Evolutionary conservation across 2,797 vertebrate genomes (phyloP), one percentile per base, ranked within the genome.

Genomic region (Girardinus metallicus): DNA sequence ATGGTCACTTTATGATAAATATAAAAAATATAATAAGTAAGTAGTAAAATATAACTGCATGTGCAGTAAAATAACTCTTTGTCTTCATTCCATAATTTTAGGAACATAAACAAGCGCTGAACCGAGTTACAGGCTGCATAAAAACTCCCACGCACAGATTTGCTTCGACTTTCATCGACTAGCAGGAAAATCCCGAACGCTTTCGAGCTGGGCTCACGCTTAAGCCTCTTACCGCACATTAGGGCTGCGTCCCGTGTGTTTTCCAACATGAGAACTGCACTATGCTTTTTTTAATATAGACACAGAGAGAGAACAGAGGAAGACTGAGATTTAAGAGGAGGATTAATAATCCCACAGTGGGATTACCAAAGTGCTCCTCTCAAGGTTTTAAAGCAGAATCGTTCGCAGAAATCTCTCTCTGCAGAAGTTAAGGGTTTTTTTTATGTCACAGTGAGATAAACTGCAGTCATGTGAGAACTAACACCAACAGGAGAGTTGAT

Each of bases 221-320:
- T 88, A 85, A 92, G 86, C 86, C 79, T 39, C 90, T 91, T 88
- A 87, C 41, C 13, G 76, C 80, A 82, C 87, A 92, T 88, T 85
- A 80, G 66, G 77, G 86, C 84, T 87, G 79, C 1, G 80, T 89
- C 87, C 90, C 81, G 12, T 81, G 86, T 80, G 83, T 62, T 83
- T 76, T 34, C 70, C 1, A 53, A 71, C 80, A 80, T 34, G 15
- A 71, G 57, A 80, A 53, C 72, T 18, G 51, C 36, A 21, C 62
- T 44, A 83, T 41, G 1, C 71, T 80, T 71, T 36, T 46, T 73
- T 57, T 74, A 44, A 21, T 21, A 36, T 66, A 66, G 75, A 77
- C 77, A 74, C 5, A 26, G 47, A 78, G 49, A 60, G 3, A 44
- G 74, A 47, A 51, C 12, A 73, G 23, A 16, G 34, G 53, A 60